These are phyloP conservation scores for Papilio protenor DNA, from an alignment of 2,888 invertebrate species.

Conservation along the genomic window DNA sequence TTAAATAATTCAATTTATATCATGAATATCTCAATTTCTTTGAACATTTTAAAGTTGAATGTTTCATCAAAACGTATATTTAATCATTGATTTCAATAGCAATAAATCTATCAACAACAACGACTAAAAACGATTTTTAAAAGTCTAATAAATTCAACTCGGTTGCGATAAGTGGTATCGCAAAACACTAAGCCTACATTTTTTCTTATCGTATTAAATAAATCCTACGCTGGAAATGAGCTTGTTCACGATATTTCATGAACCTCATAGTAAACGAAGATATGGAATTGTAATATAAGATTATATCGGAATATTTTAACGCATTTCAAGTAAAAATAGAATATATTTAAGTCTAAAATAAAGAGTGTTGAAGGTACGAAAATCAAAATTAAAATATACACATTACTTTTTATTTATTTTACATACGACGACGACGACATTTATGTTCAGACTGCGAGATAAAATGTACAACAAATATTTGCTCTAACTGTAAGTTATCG, in stretches of 20 bases:
- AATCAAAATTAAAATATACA: neutral
- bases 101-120: neutral
- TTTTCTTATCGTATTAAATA: constrained; percentile 5
- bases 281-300: neutral
- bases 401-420: neutral
- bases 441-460: neutral
- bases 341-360: neutral
- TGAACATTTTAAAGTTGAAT: too few relatives aligned
- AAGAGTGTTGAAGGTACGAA: neutral
- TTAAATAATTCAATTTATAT: neutral
- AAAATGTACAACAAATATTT: constrained; percentile 15
- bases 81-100: neutral
- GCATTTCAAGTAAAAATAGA: neutral
- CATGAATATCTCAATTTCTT: too few relatives aligned
- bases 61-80: neutral
- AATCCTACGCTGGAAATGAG: neutral
- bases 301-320: neutral
- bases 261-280: neutral
- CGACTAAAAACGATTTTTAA: neutral
- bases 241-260: neutral
- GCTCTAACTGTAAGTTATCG: constrained; percentile 4
- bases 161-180: neutral
- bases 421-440: too few relatives aligned
- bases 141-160: neutral
- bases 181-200: neutral